phyloP scores from a whole-genome alignment of 2,113 vertebrate species.

The Caretta caretta region DNA sequence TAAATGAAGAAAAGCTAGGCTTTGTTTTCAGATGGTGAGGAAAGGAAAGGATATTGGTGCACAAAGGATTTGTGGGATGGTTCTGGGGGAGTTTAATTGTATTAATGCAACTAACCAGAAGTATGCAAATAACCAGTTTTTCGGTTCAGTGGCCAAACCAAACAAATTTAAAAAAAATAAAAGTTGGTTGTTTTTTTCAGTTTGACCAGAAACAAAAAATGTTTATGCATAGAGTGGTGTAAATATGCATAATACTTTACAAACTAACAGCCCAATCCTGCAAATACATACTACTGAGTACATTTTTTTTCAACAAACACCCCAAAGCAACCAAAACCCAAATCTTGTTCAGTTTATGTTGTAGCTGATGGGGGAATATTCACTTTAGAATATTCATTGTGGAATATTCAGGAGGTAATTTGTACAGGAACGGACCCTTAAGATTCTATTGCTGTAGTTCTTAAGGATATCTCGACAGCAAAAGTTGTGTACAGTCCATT shows the following conservation, averaged over 20 bases:
- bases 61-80: neutral
- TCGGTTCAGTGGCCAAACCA: neutral
- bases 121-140: neutral
- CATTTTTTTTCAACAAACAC: neutral
- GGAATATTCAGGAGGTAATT: neutral
- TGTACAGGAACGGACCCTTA: neutral
- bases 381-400: too few species aligned
- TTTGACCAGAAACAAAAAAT: neutral
- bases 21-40: slow-evolving; percentile 26
- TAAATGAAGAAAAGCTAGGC: neutral
- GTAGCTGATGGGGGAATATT: neutral
- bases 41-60: neutral
- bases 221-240: neutral
- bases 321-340: neutral
- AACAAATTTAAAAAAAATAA: neutral
- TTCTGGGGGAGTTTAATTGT: neutral
- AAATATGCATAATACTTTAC: neutral
- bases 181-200: neutral
- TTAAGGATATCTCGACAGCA: neutral
- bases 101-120: neutral
- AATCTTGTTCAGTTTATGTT: neutral
- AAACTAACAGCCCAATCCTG: neutral
- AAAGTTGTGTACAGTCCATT: neutral
- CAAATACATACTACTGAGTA: neutral
- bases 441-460: neutral